phyloP scores from a whole-genome alignment of 1,140 invertebrate genomes.

The Drosophila sechellia region DNA sequence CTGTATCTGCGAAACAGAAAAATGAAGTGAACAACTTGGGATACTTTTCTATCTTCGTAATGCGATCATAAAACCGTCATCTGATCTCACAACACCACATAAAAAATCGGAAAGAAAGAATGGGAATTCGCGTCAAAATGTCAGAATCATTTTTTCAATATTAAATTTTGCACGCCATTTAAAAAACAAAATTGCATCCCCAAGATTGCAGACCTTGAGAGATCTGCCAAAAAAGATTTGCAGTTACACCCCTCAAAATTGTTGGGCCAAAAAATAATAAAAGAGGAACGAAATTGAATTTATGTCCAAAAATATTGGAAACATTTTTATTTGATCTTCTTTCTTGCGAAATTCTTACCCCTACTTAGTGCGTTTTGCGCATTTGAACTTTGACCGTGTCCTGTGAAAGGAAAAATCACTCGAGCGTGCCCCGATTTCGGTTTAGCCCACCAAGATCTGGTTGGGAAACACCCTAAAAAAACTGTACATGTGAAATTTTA shows the following conservation, averaged over 20 bases:
- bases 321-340: constrained; percentile 66
- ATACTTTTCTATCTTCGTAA: constrained; percentile 43
- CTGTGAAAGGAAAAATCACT: constrained; percentile 58
- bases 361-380: constrained; percentile 38
- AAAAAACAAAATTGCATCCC: constrained; percentile 45
- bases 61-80: constrained; percentile 76
- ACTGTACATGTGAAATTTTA: constrained; percentile 51
- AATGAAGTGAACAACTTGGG: constrained; percentile 19
- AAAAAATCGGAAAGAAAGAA: constrained; percentile 53
- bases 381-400: constrained; percentile 61
- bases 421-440: constrained; percentile 47
- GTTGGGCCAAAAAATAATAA: constrained; percentile 32
- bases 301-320: constrained; percentile 45
- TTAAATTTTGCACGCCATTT: constrained; percentile 77
- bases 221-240: constrained; percentile 29
- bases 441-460: constrained; percentile 18
- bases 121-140: constrained; percentile 49
- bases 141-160: constrained; percentile 67
- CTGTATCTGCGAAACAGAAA: neutral
- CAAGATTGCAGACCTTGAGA: constrained; percentile 6
- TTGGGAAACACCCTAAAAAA: constrained; percentile 51
- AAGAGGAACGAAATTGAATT: constrained; percentile 37
- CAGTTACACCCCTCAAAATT: constrained; percentile 41
- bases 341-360: constrained; percentile 43
- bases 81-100: constrained; percentile 65